These are phyloP conservation scores for Sinocyclocheilus rhinocerous DNA, from an alignment of 2,113 vertebrate species.

Conservation along the genomic window DNA sequence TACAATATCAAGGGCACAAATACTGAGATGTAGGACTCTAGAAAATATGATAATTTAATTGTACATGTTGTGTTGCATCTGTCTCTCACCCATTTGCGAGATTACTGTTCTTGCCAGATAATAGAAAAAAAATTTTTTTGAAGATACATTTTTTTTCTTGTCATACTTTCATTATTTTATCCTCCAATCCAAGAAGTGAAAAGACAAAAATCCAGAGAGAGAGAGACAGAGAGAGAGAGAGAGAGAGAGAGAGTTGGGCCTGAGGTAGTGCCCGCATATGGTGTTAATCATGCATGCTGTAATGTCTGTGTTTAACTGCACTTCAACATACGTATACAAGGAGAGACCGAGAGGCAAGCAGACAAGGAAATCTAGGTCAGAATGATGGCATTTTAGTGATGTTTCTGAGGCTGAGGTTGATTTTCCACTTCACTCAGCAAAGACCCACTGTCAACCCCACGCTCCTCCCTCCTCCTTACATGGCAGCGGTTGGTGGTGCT, in stretches of 20 bases:
- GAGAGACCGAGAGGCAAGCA: constrained; percentile 2
- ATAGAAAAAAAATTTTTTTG: too few relatives aligned
- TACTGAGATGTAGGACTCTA: too few relatives aligned
- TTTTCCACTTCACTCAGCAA: constrained; percentile 54
- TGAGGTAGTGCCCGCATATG: constrained; percentile 42
- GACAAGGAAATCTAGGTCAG: constrained; percentile 52
- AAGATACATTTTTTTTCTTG: too few relatives aligned
- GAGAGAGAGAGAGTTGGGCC: background rate
- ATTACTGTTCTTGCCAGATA: too few relatives aligned
- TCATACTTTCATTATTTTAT: too few relatives aligned
- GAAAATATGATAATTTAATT: too few relatives aligned
- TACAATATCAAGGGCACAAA: too few relatives aligned
- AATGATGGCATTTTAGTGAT: constrained; percentile 44
- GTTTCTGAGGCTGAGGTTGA: constrained; percentile 48
- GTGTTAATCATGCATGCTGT: constrained; percentile 52
- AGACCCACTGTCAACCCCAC: background rate
- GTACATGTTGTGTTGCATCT: too few relatives aligned
- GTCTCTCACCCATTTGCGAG: too few relatives aligned
- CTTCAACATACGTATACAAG: constrained; percentile 33
- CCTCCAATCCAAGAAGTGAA: too few relatives aligned
- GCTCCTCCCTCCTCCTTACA: background rate
- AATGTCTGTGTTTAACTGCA: constrained; percentile 47
- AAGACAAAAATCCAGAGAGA: too few relatives aligned
- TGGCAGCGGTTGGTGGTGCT: background rate
- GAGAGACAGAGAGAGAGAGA: background rate